Conservation (phyloP, 2,888 invertebrate genomes). For the Notodonta dromedarius region DNA sequence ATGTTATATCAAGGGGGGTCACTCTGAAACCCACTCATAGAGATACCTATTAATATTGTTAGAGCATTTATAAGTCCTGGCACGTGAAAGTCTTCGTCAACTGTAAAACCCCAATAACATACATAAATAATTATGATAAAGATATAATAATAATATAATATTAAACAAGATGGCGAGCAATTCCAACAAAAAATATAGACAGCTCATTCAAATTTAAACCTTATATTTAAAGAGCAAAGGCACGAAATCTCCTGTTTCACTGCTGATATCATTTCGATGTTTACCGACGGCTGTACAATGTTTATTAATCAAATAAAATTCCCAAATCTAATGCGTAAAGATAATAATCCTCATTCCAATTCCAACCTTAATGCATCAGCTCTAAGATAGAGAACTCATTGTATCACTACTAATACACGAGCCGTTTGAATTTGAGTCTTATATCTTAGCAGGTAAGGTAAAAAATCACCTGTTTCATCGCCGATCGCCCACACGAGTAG, state of each 20-base stretch:
- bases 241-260: neutral
- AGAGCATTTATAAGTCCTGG: slow-evolving; percentile 89
- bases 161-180: neutral
- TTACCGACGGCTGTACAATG: too few relatives aligned
- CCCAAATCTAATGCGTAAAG: neutral
- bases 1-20: slow-evolving; percentile 55
- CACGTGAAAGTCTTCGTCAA: slow-evolving; percentile 88
- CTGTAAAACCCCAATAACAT: slow-evolving; percentile 80
- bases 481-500: slow-evolving; percentile 98
- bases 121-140: slow-evolving; percentile 24
- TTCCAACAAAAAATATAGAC: neutral
- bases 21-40: slow-evolving; percentile 60
- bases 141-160: neutral
- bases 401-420: too few relatives aligned
- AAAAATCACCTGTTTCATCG: slow-evolving; percentile 93
- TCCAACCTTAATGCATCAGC: neutral
- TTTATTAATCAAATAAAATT: too few relatives aligned
- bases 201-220: neutral
- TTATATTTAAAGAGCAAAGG: neutral
- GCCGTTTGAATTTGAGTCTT: neutral
- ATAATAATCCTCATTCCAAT: neutral
- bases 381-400: too few relatives aligned
- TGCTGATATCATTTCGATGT: too few relatives aligned
- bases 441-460: slow-evolving; percentile 10
- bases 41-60: slow-evolving; percentile 87